phyloP scores from a whole-genome alignment of 2,888 invertebrate species.

The Eilema sororculum region DNA sequence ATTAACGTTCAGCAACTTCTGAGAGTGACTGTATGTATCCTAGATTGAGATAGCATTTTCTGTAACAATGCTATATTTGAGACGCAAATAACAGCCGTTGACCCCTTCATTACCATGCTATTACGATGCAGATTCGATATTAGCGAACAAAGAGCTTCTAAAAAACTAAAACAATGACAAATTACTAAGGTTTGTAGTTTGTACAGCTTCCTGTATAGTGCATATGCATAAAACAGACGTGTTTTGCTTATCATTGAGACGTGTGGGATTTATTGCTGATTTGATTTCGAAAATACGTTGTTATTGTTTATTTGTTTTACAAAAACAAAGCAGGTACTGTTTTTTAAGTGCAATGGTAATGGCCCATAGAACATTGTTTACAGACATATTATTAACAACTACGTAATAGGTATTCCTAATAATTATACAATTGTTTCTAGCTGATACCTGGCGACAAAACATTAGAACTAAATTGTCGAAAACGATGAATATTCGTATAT shows the following conservation, averaged over 20 bases:
- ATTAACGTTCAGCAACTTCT: too few species aligned
- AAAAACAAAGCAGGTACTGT: background rate
- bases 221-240: background rate
- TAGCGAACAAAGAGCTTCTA: constrained; percentile 59
- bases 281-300: background rate
- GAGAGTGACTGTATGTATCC: background rate
- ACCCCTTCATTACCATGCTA: constrained; percentile 65
- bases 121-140: constrained; percentile 57
- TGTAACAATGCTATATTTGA: constrained; percentile 53
- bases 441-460: too few species aligned
- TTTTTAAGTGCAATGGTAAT: too few species aligned
- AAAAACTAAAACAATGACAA: constrained; percentile 68
- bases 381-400: too few species aligned
- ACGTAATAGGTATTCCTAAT: too few species aligned
- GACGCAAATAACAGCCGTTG: constrained; percentile 54
- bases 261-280: constrained; percentile 5
- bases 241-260: background rate
- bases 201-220: constrained; percentile 50
- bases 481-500: too few species aligned
- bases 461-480: too few species aligned
- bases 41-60: constrained; percentile 32
- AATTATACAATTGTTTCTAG: too few species aligned
- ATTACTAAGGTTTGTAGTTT: constrained; percentile 47
- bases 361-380: too few species aligned
- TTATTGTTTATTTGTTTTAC: background rate